Evolutionary conservation across 2,888 invertebrate species (phyloP).

Genomic region (Oxystoma pomonae): DNA sequence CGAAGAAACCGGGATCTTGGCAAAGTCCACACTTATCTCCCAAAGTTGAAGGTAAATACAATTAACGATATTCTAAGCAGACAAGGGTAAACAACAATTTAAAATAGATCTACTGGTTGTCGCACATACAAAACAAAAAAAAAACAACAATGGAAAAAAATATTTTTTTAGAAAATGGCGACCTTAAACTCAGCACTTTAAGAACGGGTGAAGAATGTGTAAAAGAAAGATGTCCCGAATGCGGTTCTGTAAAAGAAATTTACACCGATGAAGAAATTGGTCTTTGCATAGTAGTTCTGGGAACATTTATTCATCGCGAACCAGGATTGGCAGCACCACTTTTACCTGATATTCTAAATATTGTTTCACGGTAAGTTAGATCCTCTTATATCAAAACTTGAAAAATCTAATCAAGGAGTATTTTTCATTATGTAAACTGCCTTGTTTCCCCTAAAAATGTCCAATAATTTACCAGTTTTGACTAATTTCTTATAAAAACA

Average conservation of each 20-base stretch:
- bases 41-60: constrained; percentile 32
- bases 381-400: too few relatives aligned
- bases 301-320: constrained; percentile 95
- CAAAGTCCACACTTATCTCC: constrained; percentile 45
- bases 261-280: constrained; percentile 97
- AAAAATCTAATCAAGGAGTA: too few relatives aligned
- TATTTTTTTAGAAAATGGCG: constrained; percentile 29
- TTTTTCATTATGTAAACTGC: too few relatives aligned
- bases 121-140: too few relatives aligned
- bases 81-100: not conserved
- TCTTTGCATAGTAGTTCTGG: constrained; percentile 86
- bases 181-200: constrained; percentile 59
- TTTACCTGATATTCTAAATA: constrained; percentile 84
- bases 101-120: too few relatives aligned
- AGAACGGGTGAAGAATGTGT: constrained; percentile 69
- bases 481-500: not conserved
- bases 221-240: constrained; percentile 79
- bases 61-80: too few relatives aligned
- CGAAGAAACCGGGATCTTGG: constrained; percentile 55
- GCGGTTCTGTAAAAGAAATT: constrained; percentile 83
- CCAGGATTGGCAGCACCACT: constrained; percentile 92
- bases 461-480: too few relatives aligned
- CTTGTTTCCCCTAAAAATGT: too few relatives aligned
- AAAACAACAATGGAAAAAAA: too few relatives aligned
- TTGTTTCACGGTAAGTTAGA: constrained; percentile 71